Evolutionary conservation across 1,140 invertebrate species (phyloP).

Genomic region (Trachymyrmex septentrionalis): DNA sequence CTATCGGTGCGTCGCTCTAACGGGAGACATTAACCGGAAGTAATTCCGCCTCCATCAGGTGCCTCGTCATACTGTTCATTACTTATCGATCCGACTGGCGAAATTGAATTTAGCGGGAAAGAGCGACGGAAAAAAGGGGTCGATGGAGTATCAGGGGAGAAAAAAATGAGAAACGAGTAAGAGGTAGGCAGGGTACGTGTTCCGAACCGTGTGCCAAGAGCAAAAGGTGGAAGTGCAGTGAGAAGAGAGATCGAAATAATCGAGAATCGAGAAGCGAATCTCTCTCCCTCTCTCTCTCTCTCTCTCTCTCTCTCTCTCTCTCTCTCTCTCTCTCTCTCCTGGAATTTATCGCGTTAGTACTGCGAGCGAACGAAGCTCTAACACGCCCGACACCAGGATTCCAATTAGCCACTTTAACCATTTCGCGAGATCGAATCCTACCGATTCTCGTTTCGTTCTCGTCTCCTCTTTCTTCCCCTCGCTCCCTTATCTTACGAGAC

Average conservation of each 20-base stretch:
- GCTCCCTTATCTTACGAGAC: background rate
- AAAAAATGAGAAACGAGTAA: background rate
- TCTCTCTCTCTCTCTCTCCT: too few relatives aligned
- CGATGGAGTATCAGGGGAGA: background rate
- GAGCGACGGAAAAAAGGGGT: background rate
- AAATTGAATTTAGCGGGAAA: slow-evolving; percentile 69
- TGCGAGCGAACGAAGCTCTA: slow-evolving; percentile 28
- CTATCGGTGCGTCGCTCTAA: background rate
- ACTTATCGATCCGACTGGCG: slow-evolving; percentile 58
- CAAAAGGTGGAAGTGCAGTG: background rate
- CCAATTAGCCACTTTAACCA: slow-evolving; percentile 69
- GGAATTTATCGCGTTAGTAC: slow-evolving; percentile 58
- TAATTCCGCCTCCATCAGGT: slow-evolving; percentile 29
- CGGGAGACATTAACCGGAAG: slow-evolving; percentile 52
- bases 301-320: too few relatives aligned
- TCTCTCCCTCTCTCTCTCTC: background rate
- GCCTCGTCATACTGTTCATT: slow-evolving; percentile 61
- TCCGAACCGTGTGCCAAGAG: slow-evolving; percentile 25
- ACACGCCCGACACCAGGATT: slow-evolving; percentile 59
- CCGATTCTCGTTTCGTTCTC: background rate
- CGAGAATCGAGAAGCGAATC: slow-evolving; percentile 27
- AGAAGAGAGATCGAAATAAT: background rate
- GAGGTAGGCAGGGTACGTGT: slow-evolving; percentile 7
- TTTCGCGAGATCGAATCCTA: slow-evolving; percentile 56
- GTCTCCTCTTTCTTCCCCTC: background rate